Conservation (phyloP, 2,113 vertebrate genomes). For the Otis tarda region DNA sequence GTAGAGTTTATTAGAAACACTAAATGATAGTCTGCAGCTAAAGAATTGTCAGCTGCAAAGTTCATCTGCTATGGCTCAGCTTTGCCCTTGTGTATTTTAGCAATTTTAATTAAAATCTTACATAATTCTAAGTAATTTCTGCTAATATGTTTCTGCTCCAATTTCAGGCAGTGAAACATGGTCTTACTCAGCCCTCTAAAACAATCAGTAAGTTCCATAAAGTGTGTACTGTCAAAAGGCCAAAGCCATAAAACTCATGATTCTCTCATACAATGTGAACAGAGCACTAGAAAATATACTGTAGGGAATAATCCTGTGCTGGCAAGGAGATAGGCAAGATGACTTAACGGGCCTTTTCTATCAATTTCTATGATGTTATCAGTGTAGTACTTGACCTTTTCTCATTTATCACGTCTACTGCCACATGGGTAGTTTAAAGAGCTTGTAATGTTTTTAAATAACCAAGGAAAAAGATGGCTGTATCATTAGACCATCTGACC, state of each 20-base stretch:
- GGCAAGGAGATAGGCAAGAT: not conserved
- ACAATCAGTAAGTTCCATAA: conserved; percentile 20
- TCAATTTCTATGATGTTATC: not conserved
- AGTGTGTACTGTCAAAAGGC: conserved; percentile 17
- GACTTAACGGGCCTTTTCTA: not conserved
- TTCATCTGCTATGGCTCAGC: not conserved
- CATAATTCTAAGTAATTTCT: conserved; percentile 18
- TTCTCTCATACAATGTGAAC: not conserved
- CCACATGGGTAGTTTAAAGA: not conserved
- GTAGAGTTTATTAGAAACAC: not conserved
- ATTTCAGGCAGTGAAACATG: conserved; percentile 3
- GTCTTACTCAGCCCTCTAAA: conserved; percentile 25
- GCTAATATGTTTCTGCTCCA: conserved; percentile 24
- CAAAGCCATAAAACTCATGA: conserved; percentile 32
- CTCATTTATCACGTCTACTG: not conserved
- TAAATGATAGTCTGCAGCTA: not conserved
- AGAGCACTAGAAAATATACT: not conserved
- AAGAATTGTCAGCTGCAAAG: conserved; percentile 6
- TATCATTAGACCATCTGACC: not conserved
- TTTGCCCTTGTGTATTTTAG: conserved; percentile 24
- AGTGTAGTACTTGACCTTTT: not conserved
- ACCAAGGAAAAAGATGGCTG: not conserved
- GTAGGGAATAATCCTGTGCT: conserved; percentile 7
- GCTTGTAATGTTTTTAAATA: not conserved
- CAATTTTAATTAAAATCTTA: conserved; percentile 47